Evolutionary conservation across 2,113 vertebrate species (phyloP).

Genomic region (Labrus mixtus): DNA sequence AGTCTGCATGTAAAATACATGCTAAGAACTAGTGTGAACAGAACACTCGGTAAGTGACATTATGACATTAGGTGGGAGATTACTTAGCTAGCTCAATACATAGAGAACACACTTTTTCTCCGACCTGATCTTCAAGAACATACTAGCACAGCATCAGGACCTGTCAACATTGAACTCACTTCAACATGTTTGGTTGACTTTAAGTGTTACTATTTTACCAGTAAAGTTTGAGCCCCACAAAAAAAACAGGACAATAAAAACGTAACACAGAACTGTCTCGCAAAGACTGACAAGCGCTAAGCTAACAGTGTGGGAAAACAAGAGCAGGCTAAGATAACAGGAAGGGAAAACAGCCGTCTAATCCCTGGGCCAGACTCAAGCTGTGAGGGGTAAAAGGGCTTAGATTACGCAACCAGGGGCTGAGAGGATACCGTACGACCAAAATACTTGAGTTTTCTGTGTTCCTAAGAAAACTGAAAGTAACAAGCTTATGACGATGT

Average conservation of each 20-base stretch:
- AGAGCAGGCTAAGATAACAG: constrained; percentile 68
- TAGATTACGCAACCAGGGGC: constrained; percentile 74
- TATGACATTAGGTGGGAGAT: neutral
- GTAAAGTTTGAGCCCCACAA: no score
- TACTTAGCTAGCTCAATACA: neutral
- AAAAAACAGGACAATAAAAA: constrained; percentile 9
- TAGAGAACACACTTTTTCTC: constrained; percentile 1
- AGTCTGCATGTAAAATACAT: constrained; percentile 15
- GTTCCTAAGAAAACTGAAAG: constrained; percentile 60
- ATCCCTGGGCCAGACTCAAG: constrained; percentile 78
- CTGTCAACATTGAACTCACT: neutral
- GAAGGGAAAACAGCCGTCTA: constrained; percentile 75
- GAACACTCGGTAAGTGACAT: constrained; percentile 2
- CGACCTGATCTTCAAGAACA: neutral
- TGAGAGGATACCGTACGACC: constrained; percentile 55
- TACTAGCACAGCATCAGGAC: neutral
- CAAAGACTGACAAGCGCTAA: constrained; percentile 26
- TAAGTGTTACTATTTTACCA: neutral
- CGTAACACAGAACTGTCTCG: neutral
- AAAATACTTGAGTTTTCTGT: constrained; percentile 63
- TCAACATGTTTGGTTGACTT: neutral
- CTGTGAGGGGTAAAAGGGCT: constrained; percentile 73
- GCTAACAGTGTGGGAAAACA: constrained; percentile 72
- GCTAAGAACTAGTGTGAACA: constrained; percentile 10
- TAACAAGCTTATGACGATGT: constrained; percentile 55